These are phyloP conservation scores for Dicrostonyx torquatus DNA, from an alignment of 2,797 vertebrate species.

Conservation along the genomic window DNA sequence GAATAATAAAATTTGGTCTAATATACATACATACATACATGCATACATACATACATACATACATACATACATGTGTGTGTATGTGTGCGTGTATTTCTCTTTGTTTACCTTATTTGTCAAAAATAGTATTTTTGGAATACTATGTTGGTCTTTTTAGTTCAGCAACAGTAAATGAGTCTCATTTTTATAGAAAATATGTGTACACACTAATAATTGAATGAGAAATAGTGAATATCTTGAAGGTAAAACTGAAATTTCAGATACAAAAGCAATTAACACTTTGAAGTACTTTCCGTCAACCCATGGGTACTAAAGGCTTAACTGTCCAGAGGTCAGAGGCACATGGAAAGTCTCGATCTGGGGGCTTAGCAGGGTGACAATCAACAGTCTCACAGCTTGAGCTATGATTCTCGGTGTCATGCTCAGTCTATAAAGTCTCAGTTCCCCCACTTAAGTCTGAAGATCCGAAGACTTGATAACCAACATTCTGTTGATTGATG, in stretches of 20 bases:
- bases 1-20: not conserved
- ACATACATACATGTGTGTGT: no score
- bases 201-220: not conserved
- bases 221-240: conserved; percentile 24
- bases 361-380: not conserved
- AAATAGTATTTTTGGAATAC: not conserved
- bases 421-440: not conserved
- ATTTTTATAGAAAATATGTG: not conserved
- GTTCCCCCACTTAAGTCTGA: not conserved
- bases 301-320: not conserved
- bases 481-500: not conserved
- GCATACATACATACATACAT: no score
- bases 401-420: not conserved
- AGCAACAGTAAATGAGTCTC: not conserved
- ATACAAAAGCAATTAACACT: not conserved
- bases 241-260: not conserved
- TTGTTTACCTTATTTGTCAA: not conserved
- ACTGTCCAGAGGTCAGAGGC: not conserved
- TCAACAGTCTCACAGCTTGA: not conserved
- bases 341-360: not conserved
- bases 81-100: not conserved
- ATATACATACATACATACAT: no score
- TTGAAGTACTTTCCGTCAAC: not conserved
- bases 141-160: not conserved
- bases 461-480: not conserved